Evolutionary conservation across 2,113 vertebrate genomes (phyloP).

Genomic region (Rhombomys opimus): DNA sequence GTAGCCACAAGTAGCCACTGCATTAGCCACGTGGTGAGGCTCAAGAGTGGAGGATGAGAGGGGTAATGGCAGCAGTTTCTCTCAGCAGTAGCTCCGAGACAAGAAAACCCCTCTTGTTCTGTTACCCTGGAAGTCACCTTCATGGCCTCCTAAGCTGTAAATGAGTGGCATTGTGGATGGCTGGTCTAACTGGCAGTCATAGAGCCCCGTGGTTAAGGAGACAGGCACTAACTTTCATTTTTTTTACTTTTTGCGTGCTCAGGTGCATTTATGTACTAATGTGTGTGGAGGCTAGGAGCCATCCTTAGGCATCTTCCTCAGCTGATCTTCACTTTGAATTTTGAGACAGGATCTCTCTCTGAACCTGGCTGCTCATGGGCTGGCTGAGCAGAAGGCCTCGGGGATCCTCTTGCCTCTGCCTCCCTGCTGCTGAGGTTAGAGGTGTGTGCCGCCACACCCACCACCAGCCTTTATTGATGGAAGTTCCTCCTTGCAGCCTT

Average conservation of each 20-base stretch:
- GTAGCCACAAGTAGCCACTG: background rate
- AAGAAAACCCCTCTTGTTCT: background rate
- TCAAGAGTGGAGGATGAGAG: background rate
- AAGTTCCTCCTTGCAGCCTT: background rate
- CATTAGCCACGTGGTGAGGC: background rate
- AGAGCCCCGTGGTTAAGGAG: background rate
- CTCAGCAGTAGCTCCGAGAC: background rate
- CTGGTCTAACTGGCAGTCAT: background rate
- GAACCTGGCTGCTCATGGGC: too few relatives aligned
- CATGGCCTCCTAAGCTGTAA: background rate
- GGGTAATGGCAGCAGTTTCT: background rate
- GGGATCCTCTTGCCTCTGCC: background rate
- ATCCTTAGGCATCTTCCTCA: background rate
- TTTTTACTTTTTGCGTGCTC: background rate
- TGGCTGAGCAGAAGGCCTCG: background rate
- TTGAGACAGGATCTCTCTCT: background rate
- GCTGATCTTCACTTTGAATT: background rate
- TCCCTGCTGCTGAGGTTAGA: background rate
- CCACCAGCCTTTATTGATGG: background rate
- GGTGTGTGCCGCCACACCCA: background rate
- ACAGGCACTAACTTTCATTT: background rate
- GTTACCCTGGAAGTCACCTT: background rate
- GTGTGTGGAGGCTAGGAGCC: background rate
- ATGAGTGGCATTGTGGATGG: rapidly evolving
- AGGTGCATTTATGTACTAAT: background rate